A percentile compares a stretch with the other conserved stretches of the same genome.
Evolutionary conservation across 2,888 invertebrate genomes (phyloP).

Genomic region (Deilephila porcellus): DNA sequence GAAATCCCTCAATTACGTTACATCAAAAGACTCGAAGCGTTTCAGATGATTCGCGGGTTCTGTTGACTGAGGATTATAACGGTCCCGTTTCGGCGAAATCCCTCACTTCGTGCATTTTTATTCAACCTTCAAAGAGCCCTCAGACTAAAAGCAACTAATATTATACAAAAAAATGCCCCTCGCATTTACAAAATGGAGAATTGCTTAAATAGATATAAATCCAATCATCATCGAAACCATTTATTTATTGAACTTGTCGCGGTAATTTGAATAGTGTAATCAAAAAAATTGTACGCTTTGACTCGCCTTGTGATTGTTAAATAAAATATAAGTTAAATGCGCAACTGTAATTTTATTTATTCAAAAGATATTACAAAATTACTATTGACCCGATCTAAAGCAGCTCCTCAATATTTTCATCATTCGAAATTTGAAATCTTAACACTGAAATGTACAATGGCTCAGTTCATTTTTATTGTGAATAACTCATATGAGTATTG

Average conservation of each 20-base stretch:
- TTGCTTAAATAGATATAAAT: constrained; percentile 10
- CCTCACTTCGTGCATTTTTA: constrained; percentile 44
- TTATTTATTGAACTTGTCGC: neutral
- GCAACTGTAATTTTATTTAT: neutral
- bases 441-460: neutral
- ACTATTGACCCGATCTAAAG: neutral
- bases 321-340: neutral
- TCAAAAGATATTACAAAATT: neutral
- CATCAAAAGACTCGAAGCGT: constrained; percentile 48
- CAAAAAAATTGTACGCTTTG: neutral
- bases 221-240: neutral
- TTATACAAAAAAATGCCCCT: constrained; percentile 1
- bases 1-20: constrained; percentile 34
- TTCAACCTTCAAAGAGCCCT: constrained; percentile 36
- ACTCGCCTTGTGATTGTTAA: neutral
- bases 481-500: constrained; percentile 20
- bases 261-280: neutral
- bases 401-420: no score
- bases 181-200: neutral
- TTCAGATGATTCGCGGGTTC: constrained; percentile 45
- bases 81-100: constrained; percentile 42
- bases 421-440: no score
- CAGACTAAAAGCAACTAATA: constrained; percentile 31
- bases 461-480: constrained; percentile 5
- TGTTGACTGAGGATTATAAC: constrained; percentile 53